phyloP scores from a whole-genome alignment of 1,140 invertebrate genomes.

The Aphidius gifuensis region DNA sequence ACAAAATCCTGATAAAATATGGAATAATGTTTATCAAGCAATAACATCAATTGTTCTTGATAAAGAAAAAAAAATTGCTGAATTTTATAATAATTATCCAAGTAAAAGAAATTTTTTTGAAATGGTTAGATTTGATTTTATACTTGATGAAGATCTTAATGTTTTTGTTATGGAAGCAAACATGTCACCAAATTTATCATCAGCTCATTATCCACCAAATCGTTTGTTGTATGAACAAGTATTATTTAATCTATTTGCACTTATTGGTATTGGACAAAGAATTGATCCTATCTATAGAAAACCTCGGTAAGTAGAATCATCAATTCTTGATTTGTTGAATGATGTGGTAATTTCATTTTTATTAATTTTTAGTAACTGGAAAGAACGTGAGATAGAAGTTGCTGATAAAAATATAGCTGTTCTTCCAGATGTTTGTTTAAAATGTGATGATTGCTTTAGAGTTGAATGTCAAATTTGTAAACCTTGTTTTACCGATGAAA shows the following conservation, averaged over 20 bases:
- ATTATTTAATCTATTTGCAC: constrained; percentile 77
- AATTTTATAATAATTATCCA: constrained; percentile 54
- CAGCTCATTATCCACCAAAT: constrained; percentile 87
- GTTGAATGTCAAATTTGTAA: constrained; percentile 75
- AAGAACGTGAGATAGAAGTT: constrained; percentile 67
- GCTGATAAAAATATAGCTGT: constrained; percentile 79
- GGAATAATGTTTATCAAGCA: constrained; percentile 77
- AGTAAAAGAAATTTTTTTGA: constrained; percentile 82
- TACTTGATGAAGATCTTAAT: constrained; percentile 83
- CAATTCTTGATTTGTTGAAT: constrained; percentile 2
- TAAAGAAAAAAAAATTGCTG: constrained; percentile 70
- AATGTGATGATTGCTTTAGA: constrained; percentile 64
- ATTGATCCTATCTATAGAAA: constrained; percentile 45
- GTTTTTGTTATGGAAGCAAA: constrained; percentile 94
- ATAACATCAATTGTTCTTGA: constrained; percentile 70
- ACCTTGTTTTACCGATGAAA: constrained; percentile 68
- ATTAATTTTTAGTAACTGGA: constrained; percentile 32
- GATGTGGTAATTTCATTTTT: constrained; percentile 20
- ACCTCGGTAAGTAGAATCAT: constrained; percentile 42
- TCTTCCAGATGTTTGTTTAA: constrained; percentile 69
- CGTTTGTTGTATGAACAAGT: constrained; percentile 90
- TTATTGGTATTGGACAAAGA: constrained; percentile 73
- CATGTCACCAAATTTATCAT: constrained; percentile 96
- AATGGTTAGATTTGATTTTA: constrained; percentile 90
- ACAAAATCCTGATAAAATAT: constrained; percentile 72